Evolutionary conservation across 1,140 invertebrate genomes (phyloP).

Genomic region (Orius insidiosus): DNA sequence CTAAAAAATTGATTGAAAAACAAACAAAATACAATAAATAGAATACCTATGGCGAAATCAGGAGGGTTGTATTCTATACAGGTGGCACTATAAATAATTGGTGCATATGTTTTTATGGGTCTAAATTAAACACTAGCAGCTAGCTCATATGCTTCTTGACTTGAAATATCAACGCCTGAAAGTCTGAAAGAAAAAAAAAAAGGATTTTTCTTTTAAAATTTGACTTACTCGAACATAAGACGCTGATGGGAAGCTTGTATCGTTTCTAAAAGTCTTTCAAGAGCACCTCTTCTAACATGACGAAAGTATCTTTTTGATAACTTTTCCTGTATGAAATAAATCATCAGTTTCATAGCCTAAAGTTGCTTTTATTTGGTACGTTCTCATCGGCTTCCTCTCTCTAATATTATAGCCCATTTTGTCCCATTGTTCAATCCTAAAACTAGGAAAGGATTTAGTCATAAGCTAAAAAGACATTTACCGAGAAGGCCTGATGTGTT

Average conservation of each 20-base stretch:
- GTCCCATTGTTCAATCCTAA: slow-evolving; percentile 52
- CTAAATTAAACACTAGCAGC: slow-evolving; percentile 60
- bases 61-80: slow-evolving; percentile 64
- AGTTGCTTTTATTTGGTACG: slow-evolving; percentile 58
- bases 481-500: slow-evolving; percentile 52
- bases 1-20: slow-evolving; percentile 32
- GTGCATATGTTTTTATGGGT: slow-evolving; percentile 45
- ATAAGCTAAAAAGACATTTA: too few species aligned
- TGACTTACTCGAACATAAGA: slow-evolving; percentile 62
- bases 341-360: slow-evolving; percentile 64
- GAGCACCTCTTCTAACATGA: slow-evolving; percentile 41
- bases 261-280: slow-evolving; percentile 52
- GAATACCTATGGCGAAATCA: slow-evolving; percentile 65
- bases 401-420: slow-evolving; percentile 33
- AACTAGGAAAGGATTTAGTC: slow-evolving; percentile 28
- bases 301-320: slow-evolving; percentile 54
- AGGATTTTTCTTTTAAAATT: background rate
- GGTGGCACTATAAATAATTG: slow-evolving; percentile 75
- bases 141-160: slow-evolving; percentile 75
- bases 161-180: slow-evolving; percentile 59
- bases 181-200: slow-evolving; percentile 33
- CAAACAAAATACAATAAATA: slow-evolving; percentile 6
- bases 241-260: slow-evolving; percentile 68
- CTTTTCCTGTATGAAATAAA: slow-evolving; percentile 49
- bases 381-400: slow-evolving; percentile 35